Base-by-base conservation (phyloP, 64 coral and sea anemone genomes). In the Stichodactyla mertensii region DNA sequence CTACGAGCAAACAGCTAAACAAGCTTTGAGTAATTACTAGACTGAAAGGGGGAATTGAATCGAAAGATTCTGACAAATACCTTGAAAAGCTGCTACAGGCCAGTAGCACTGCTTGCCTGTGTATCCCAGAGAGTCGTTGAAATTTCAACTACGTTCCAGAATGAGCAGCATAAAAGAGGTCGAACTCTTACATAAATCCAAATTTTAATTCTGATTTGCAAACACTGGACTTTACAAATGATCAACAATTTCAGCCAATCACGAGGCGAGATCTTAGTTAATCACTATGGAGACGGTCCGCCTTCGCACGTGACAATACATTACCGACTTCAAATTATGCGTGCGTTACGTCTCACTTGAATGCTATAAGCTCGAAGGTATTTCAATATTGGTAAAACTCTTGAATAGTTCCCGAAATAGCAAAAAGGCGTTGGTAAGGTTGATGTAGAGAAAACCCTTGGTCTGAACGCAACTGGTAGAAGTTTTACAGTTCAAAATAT, bases 171-270 rank as follows among this genome's bases (percentile, higher is more conserved):
- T 55, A 45, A 82, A 85, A 85, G 27, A 85, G 83, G 57, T 11
- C 57, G 83, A 64, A 11, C 31, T 22, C 31, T 24, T 27, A 85
- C 55, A 61, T 27, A 58, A 64, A 85, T 61, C 55, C 55, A 85
- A 84, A 85, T 85, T 85, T 58, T 64, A 85, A 85, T 85, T 85
- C 55, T 55, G 78, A 85, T 57, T 85, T 57, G 60, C 83, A 85
- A 85, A 85, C 83, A 85, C 24, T 62, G 56, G 56, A 61, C 27
- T 85, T 85, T 61, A 58, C 55, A 85, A 61, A 85, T 36, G 31
- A 36, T 85, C 60, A 64, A 31, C 31, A 82, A 26, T 61, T 36
- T 85, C 31, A 85, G n/a, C 83, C 83, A 85, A 85, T 85, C 83
- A 85, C 18, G n/a, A 51, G 11, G 82, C 82, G 82, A n/a, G 82